Conservation (phyloP, 1,140 invertebrate genomes). For the Bombyx mandarina region DNA sequence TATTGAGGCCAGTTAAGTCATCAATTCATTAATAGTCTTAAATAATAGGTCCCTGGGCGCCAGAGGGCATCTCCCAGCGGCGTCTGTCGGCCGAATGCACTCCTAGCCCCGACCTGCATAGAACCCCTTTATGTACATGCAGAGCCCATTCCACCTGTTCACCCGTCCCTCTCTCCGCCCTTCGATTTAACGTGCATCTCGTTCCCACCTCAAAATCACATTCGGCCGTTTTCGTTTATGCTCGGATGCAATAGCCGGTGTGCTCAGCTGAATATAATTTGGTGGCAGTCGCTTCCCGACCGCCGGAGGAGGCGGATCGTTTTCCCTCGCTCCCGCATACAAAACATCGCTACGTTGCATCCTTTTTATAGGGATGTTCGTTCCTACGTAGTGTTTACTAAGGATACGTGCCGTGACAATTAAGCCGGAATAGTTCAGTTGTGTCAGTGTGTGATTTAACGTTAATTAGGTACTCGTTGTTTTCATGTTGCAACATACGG, state of each 20-base stretch:
- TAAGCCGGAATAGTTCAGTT: too few relatives aligned
- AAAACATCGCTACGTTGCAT: slow-evolving; percentile 41
- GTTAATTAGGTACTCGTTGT: slow-evolving; percentile 33
- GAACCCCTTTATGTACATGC: slow-evolving; percentile 40
- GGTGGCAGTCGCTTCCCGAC: slow-evolving; percentile 50
- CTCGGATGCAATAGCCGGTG: slow-evolving; percentile 62
- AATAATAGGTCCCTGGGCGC: slow-evolving; percentile 17
- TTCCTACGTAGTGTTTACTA: slow-evolving; percentile 33
- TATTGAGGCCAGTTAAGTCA: slow-evolving; percentile 37
- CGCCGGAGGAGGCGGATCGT: slow-evolving; percentile 36
- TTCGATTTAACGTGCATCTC: slow-evolving; percentile 29
- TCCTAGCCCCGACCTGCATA: slow-evolving; percentile 38
- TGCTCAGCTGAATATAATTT: slow-evolving; percentile 49
- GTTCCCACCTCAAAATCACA: slow-evolving; percentile 48
- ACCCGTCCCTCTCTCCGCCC: slow-evolving; percentile 29
- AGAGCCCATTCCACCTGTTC: slow-evolving; percentile 48
- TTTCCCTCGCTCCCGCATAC: slow-evolving; percentile 37
- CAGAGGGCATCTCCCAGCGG: slow-evolving; percentile 14
- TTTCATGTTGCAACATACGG: slow-evolving; percentile 25
- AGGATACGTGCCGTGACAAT: slow-evolving; percentile 43
- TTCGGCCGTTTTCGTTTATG: slow-evolving; percentile 57
- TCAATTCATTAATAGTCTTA: slow-evolving; percentile 35
- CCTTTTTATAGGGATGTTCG: slow-evolving; percentile 50
- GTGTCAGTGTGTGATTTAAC: slow-evolving; percentile 25
- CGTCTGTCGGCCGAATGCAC: slow-evolving; percentile 44